phyloP scores from a whole-genome alignment of 2,113 vertebrate genomes.

The Vidua chalybeata region DNA sequence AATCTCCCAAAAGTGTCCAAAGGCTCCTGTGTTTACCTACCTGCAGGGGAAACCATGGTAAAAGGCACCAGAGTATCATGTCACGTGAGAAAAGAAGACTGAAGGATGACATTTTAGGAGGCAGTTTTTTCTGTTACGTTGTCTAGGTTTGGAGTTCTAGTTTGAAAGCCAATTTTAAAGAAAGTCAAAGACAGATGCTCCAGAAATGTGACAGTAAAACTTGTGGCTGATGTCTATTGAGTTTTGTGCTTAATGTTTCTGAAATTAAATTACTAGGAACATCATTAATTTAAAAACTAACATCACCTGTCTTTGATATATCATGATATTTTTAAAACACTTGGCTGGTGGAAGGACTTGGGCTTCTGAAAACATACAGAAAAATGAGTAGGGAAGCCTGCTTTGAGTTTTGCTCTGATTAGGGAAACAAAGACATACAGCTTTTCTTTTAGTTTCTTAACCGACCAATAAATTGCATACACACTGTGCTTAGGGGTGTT shows the following conservation, averaged over 20 bases:
- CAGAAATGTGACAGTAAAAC: not conserved
- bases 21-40: not conserved
- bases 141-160: not conserved
- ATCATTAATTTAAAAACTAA: not conserved
- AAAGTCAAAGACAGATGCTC: not conserved
- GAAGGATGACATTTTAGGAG: not conserved
- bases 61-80: not conserved
- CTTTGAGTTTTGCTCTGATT: not conserved
- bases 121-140: not conserved
- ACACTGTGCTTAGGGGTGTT: not conserved
- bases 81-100: rapidly evolving
- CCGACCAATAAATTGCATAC: not conserved
- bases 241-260: not conserved
- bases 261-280: not conserved
- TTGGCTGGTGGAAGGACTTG: not conserved
- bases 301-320: not conserved
- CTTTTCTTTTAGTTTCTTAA: not conserved
- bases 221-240: not conserved
- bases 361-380: not conserved
- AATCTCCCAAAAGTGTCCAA: not conserved
- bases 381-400: not conserved
- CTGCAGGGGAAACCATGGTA: not conserved
- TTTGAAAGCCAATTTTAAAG: not conserved
- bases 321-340: not conserved
- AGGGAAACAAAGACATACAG: not conserved